Base-by-base conservation (phyloP, 2,797 vertebrate genomes). In the Pangasius larnaudii region DNA sequence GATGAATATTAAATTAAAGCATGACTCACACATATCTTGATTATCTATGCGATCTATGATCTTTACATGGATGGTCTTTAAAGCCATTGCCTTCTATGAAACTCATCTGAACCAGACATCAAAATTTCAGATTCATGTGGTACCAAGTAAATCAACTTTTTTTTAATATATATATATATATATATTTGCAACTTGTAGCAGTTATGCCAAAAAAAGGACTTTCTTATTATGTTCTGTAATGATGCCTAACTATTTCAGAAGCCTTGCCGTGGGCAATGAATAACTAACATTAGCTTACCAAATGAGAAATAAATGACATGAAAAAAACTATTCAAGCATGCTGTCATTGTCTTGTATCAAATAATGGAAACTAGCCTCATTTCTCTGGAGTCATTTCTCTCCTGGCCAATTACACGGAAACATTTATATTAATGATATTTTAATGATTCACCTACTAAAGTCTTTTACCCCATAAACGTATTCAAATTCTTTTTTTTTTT, bases 211-310 rank as follows among this genome's bases (percentile, higher is more conserved):
- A 65, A 59, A 39, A 67, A 19, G 7, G 6, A n/a, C 9, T 58
- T 46, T 71, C 27, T 74, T 71, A 36, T 71, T 58, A 56, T 24
- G 33, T n/a, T 58, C 87, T 88, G 90, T 87, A 91, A 91, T 91
- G 89, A 90, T 65, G 87, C 89, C 92, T 91, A 86, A 91, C 88
- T 90, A 91, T 90, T 84, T 89, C 87, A 89, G 87, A 93, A 91
- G 83, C 65, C 22, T 69, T 89, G 90, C 93, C 90, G 89, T 84
- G 22, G 67, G 85, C 53, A 78, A 74, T 77, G 80, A 91, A 77
- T 82, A 86, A 91, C 88, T 92, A 90, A 89, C 83, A 92, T 89
- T 91, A 91, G 87, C 81, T 80, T 84, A 85, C 75, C 84, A 88
- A 84, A 90, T 84, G 85, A 85, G 88, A 80, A 90, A 90, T 88